A percentile compares a stretch with the other conserved stretches of the same genome.
These are phyloP conservation scores for Pandemis heparana DNA, from an alignment of 2,888 invertebrate species.

Conservation along the genomic window DNA sequence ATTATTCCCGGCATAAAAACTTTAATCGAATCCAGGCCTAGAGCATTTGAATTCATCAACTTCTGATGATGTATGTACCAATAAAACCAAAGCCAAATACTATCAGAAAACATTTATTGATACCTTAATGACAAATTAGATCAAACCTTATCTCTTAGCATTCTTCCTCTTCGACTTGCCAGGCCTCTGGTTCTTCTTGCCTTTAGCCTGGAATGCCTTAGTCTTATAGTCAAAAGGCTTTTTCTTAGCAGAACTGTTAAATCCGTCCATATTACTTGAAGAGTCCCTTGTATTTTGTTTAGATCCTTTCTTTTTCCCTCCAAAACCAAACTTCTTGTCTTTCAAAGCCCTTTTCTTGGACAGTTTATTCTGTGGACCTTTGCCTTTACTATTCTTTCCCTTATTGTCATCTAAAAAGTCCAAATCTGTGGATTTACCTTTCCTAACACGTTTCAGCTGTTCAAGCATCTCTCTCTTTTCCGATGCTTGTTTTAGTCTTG, in stretches of 20 bases:
- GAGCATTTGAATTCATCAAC: too few species aligned
- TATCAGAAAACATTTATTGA: slow-evolving; percentile 34
- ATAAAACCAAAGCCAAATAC: slow-evolving; percentile 6
- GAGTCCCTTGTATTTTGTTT: slow-evolving; percentile 96
- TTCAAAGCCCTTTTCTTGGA: slow-evolving; percentile 87
- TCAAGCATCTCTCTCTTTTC: slow-evolving; percentile 97
- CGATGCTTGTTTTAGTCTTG: slow-evolving; percentile 92
- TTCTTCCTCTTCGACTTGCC: slow-evolving; percentile 84
- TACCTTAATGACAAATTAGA: slow-evolving; percentile 34
- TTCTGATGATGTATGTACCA: neutral
- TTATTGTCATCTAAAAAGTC: slow-evolving; percentile 91
- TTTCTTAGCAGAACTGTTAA: slow-evolving; percentile 75
- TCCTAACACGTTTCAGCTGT: slow-evolving; percentile 96
- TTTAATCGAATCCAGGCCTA: too few species aligned
- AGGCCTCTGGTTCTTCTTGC: slow-evolving; percentile 79
- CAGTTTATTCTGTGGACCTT: slow-evolving; percentile 67
- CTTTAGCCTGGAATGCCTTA: slow-evolving; percentile 72
- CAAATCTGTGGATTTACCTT: slow-evolving; percentile 92
- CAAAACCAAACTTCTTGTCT: slow-evolving; percentile 96
- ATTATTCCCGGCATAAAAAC: too few species aligned
- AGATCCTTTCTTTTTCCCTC: slow-evolving; percentile 96
- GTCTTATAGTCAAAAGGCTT: slow-evolving; percentile 73
- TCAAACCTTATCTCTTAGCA: slow-evolving; percentile 64
- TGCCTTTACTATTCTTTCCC: slow-evolving; percentile 62
- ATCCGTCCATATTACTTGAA: slow-evolving; percentile 88